phyloP scores from a whole-genome alignment of 37 sponge, comb jelly and placozoan genomes.

The Bolinopsis microptera region DNA sequence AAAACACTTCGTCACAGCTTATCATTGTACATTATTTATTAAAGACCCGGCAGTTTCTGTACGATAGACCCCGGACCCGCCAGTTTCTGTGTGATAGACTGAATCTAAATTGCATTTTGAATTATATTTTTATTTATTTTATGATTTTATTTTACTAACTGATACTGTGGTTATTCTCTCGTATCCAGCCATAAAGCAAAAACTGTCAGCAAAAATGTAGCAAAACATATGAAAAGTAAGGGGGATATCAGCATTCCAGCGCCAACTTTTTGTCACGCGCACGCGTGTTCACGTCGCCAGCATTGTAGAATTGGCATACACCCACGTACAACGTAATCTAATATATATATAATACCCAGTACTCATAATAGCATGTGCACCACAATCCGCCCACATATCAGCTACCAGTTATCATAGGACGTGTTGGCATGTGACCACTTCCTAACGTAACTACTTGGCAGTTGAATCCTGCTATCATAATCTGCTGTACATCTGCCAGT shows the following conservation, averaged over 20 bases:
- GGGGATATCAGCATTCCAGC: conserved; percentile 20
- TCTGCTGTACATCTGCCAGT: no score
- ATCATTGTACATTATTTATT: neutral
- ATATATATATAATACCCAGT: no score
- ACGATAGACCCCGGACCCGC: neutral
- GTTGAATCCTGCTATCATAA: no score
- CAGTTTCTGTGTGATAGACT: neutral
- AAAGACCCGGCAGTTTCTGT: neutral
- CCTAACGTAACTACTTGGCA: no score
- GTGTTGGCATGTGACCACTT: no score
- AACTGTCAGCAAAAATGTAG: neutral
- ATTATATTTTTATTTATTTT: neutral
- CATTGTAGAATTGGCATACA: neutral
- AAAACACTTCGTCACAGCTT: neutral
- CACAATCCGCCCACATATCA: no score
- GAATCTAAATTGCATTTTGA: neutral
- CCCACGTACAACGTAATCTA: no score
- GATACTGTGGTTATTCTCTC: neutral
- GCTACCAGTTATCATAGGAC: no score
- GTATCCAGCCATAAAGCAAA: neutral
- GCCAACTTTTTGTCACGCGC: conserved; percentile 39
- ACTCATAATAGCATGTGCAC: no score
- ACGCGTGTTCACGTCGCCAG: neutral
- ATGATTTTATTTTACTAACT: neutral
- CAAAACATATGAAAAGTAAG: neutral